These are phyloP conservation scores for Sarcophaga caerulescens DNA, from an alignment of 2,888 invertebrate genomes.

Conservation along the genomic window DNA sequence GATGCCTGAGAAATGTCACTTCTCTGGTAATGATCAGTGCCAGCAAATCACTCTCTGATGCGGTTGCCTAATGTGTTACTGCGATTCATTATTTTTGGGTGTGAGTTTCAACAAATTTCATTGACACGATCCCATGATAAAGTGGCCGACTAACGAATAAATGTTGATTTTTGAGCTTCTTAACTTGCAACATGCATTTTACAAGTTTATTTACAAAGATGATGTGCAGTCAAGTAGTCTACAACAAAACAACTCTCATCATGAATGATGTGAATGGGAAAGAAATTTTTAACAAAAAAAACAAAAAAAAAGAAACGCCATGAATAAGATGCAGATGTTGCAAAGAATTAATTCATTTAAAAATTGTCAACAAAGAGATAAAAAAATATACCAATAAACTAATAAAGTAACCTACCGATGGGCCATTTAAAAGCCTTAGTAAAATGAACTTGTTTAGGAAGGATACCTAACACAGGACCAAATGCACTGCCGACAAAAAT, in stretches of 20 bases:
- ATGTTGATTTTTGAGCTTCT: conserved; percentile 37
- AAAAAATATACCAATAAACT: neutral
- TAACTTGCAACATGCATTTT: conserved; percentile 39
- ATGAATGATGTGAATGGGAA: conserved; percentile 55
- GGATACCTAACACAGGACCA: no score
- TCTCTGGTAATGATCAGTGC: conserved; percentile 25
- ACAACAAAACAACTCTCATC: conserved; percentile 60
- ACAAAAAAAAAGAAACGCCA: neutral
- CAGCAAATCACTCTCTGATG: conserved; percentile 12
- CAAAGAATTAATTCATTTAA: conserved; percentile 11
- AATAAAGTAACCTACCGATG: neutral
- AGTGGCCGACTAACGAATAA: conserved; percentile 31
- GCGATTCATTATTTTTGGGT: conserved; percentile 13
- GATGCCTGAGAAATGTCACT: conserved; percentile 23
- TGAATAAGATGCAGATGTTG: neutral
- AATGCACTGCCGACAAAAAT: no score
- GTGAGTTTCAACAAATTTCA: conserved; percentile 62
- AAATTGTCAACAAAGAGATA: neutral
- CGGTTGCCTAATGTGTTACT: conserved; percentile 13
- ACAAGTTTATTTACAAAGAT: neutral
- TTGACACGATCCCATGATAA: conserved; percentile 56
- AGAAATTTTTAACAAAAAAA: neutral
- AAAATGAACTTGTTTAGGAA: no score
- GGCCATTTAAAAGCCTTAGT: no score
- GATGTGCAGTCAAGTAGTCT: conserved; percentile 59